Base-by-base conservation (phyloP, 1,140 invertebrate genomes). In the Neodiprion fabricii region DNA sequence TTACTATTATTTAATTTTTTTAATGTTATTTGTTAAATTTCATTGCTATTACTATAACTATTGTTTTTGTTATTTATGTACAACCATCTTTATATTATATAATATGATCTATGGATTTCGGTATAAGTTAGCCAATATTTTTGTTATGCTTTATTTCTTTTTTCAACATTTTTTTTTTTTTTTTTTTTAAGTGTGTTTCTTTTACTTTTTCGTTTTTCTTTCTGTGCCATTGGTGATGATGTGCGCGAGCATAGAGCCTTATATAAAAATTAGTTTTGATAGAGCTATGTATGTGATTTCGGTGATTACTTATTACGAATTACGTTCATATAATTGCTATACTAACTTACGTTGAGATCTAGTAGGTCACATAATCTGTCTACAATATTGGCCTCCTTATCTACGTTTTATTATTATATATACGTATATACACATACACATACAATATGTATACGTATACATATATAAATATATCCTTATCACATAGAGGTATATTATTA, bases 331-430 rank as follows among this genome's bases (percentile, higher is more conserved):
- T 78, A 75, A 68, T 81, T 79, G 70, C 65, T 68, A 65, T 82
- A 81, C 28, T 40, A 83, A 84, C 83, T 88, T 87, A 86, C 82
- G 79, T 82, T 88, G 86, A 87, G 87, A 87, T 88, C 84, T 87
- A 86, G 77, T 84, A 84, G 83, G 80, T 86, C 85, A 87, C 80
- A 84, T 80, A 84, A 81, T 86, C 80, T 82, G 78, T 81, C 75
- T 81, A 5, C 28, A 40, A 40, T 40, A 79, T 81, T 77, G 82
- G 78, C 80, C 76, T 81, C 76, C 71, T 73, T 78, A 40, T 40
- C 2, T 40, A 40, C 28, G 28, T 40, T 40, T 40, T 40, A 40
- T 40, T 40, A 40, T 40, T 40, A 40, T 40, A 40, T 40, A 40
- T 40, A 40, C 28, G 28, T 40, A 40, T 40, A 40, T 40, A 40